These are phyloP conservation scores for Slavum lentiscoides DNA, from an alignment of 2,888 invertebrate species.

Conservation along the genomic window DNA sequence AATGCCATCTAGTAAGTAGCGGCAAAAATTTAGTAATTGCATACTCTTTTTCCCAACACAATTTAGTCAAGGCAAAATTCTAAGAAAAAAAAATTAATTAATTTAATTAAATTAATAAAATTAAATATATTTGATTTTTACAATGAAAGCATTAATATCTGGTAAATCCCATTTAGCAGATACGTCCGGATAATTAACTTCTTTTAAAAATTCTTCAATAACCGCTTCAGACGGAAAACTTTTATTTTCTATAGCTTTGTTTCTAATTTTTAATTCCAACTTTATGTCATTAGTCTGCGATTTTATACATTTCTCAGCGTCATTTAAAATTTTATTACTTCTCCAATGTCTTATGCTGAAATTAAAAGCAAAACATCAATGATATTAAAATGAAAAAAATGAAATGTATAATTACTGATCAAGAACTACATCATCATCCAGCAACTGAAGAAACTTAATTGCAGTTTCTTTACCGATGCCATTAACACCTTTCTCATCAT, in stretches of 20 bases:
- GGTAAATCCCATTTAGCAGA: conserved; percentile 32
- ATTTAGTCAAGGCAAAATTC: conserved; percentile 69
- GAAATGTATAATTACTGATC: conserved; percentile 62
- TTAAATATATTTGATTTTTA: not conserved
- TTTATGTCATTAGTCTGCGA: conserved; percentile 57
- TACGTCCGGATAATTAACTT: conserved; percentile 8
- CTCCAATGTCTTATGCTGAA: conserved; percentile 70
- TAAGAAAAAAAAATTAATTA: conserved; percentile 60
- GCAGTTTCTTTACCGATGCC: conserved; percentile 80
- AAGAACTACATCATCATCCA: conserved; percentile 69
- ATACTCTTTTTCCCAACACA: conserved; percentile 77
- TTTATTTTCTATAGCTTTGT: conserved; percentile 68
- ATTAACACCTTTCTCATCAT: conserved; percentile 73
- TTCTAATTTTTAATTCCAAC: conserved; percentile 70
- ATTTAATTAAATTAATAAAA: not conserved
- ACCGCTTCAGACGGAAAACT: conserved; percentile 75
- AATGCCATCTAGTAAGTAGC: conserved; percentile 76
- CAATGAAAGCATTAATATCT: conserved; percentile 42
- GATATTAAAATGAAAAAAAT: not conserved
- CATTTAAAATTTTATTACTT: conserved; percentile 60
- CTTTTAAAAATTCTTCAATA: conserved; percentile 72
- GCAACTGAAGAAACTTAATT: conserved; percentile 70
- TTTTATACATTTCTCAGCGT: conserved; percentile 36
- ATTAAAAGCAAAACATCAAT: not conserved
- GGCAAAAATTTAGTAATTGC: conserved; percentile 78